Percentiles rank a stretch among this genome's conserved stretches.
phyloP scores from a whole-genome alignment of 2,888 invertebrate genomes.

The Pachymerium ferrugineum region DNA sequence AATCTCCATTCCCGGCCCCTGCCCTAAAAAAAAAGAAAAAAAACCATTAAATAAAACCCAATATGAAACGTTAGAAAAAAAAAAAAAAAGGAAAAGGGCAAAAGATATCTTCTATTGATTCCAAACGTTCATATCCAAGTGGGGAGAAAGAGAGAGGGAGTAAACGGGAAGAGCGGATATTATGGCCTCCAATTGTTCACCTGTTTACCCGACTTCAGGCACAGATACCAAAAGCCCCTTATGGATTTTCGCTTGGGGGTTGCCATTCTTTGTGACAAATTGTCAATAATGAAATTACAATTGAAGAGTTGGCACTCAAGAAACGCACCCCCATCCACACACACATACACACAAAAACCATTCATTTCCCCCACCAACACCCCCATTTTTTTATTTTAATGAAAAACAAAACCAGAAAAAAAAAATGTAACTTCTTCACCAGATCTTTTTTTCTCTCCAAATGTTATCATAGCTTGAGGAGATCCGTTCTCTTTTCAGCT shows the following conservation, averaged over 20 bases:
- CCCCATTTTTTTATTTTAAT: not conserved
- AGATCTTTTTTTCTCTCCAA: slow-evolving; percentile 6
- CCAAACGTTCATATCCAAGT: slow-evolving; percentile 10
- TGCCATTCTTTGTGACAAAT: slow-evolving; percentile 28
- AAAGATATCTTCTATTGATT: not conserved
- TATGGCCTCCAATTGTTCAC: slow-evolving; percentile 27
- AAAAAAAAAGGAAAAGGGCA: not conserved
- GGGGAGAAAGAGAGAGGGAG: slow-evolving; percentile 20
- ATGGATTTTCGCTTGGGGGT: slow-evolving; percentile 17
- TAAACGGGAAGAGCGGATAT: slow-evolving; percentile 23
- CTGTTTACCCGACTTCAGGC: slow-evolving; percentile 23
- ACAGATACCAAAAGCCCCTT: slow-evolving; percentile 14
- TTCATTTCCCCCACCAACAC: not conserved
- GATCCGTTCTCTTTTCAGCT: slow-evolving; percentile 22
- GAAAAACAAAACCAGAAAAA: not conserved
- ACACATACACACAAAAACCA: too few relatives aligned
- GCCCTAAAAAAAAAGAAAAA: not conserved
- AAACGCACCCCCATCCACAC: not conserved
- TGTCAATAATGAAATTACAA: slow-evolving; percentile 29
- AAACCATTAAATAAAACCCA: not conserved
- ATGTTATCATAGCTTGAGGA: slow-evolving; percentile 24
- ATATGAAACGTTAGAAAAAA: not conserved
- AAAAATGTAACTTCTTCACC: not conserved
- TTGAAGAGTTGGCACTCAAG: slow-evolving; percentile 19
- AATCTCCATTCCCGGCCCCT: not conserved